Conservation (phyloP, 2,888 invertebrate species). For the Anaspis maculata region DNA sequence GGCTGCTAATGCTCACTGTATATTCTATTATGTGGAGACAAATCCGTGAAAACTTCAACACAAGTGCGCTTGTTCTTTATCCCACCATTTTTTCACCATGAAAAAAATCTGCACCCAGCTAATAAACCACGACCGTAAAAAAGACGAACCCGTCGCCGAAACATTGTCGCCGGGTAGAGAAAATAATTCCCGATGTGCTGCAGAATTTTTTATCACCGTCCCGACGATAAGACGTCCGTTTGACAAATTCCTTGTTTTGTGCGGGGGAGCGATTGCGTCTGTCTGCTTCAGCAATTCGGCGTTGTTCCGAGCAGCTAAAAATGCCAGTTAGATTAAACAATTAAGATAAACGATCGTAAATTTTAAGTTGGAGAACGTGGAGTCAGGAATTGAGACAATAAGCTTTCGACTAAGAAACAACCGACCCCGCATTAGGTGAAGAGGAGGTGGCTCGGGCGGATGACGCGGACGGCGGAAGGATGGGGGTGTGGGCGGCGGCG, state of each 20-base stretch:
- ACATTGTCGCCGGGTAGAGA: too few species aligned
- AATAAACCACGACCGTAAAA: background rate
- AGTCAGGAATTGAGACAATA: slow-evolving; percentile 24
- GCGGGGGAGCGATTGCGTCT: background rate
- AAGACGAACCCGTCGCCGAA: too few species aligned
- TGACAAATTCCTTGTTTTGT: slow-evolving; percentile 2
- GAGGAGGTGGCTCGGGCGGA: slow-evolving; percentile 11
- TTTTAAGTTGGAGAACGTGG: slow-evolving; percentile 17
- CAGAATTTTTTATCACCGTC: too few species aligned
- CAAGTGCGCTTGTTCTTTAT: too few species aligned
- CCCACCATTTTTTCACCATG: too few species aligned
- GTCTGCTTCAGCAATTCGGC: background rate
- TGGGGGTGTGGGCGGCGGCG: too few species aligned
- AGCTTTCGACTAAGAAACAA: slow-evolving; percentile 18
- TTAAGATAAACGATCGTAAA: slow-evolving; percentile 25
- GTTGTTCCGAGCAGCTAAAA: slow-evolving; percentile 3
- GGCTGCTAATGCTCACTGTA: too few species aligned
- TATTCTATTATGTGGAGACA: too few species aligned
- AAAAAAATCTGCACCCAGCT: too few species aligned
- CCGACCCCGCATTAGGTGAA: slow-evolving; percentile 16
- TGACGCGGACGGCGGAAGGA: too few species aligned
- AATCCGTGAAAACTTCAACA: too few species aligned
- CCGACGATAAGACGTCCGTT: background rate
- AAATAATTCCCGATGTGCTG: too few species aligned
- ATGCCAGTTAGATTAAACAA: slow-evolving; percentile 22